phyloP scores from a whole-genome alignment of 2,888 invertebrate species.

The Buathra laborator region DNA sequence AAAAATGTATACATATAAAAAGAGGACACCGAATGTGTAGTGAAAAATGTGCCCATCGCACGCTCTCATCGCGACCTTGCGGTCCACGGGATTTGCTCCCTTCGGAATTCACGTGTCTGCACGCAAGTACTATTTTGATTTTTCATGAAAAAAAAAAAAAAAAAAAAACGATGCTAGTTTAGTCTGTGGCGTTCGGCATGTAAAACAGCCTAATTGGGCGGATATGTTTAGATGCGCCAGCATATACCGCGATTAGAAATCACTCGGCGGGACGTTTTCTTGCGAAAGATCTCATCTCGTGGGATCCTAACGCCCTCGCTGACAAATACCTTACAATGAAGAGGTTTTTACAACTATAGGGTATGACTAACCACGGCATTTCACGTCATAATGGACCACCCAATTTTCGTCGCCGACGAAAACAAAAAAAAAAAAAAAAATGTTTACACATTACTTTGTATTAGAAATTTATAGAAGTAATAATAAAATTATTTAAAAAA shows the following conservation, averaged over 20 bases:
- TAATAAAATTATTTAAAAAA: too few relatives aligned
- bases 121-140: conserved; percentile 24
- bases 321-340: conserved; percentile 18
- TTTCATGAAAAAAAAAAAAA: neutral
- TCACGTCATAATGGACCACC: neutral
- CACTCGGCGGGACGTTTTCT: conserved; percentile 31
- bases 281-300: conserved; percentile 55
- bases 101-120: conserved; percentile 28
- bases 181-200: conserved; percentile 62
- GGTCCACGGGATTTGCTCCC: neutral
- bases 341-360: neutral
- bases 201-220: conserved; percentile 76
- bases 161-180: conserved; percentile 19
- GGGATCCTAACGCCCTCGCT: neutral
- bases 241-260: conserved; percentile 62
- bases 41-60: neutral
- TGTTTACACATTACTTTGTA: too few relatives aligned
- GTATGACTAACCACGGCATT: neutral
- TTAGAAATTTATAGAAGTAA: too few relatives aligned
- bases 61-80: conserved; percentile 27
- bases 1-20: neutral
- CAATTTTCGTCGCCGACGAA: neutral
- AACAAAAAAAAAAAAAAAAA: too few relatives aligned
- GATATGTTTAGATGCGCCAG: conserved; percentile 76
- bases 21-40: conserved; percentile 3